These are phyloP conservation scores for Micronycteris hirsuta DNA, from an alignment of 2,113 vertebrate genomes.

Conservation along the genomic window DNA sequence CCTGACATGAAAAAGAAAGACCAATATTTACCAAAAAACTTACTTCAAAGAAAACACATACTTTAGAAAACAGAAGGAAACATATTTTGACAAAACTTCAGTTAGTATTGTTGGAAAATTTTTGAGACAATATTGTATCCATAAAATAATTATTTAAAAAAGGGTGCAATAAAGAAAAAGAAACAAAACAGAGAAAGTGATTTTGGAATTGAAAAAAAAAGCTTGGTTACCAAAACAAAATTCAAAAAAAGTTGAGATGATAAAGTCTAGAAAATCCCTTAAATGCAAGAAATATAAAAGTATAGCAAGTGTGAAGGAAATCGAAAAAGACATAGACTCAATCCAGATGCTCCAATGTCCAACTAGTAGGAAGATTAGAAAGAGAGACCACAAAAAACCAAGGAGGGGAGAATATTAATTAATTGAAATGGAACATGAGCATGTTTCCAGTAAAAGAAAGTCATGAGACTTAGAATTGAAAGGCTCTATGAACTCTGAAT, in stretches of 20 bases:
- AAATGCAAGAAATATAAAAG: neutral
- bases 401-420: neutral
- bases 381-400: neutral
- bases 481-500: neutral
- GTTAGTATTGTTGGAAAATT: neutral
- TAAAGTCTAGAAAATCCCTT: neutral
- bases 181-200: neutral
- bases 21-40: neutral
- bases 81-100: neutral
- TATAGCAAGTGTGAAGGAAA: neutral
- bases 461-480: neutral
- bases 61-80: neutral
- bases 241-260: neutral
- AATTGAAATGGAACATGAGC: neutral
- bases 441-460: neutral
- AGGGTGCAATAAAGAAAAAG: neutral
- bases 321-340: neutral
- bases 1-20: neutral
- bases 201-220: neutral
- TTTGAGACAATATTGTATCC: neutral
- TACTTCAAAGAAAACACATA: neutral
- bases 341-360: neutral
- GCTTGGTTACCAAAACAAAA: neutral
- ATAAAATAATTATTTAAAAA: conserved; percentile 9
- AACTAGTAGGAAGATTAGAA: neutral